phyloP scores from a whole-genome alignment of 2,888 invertebrate species.

The Idaea straminata region DNA sequence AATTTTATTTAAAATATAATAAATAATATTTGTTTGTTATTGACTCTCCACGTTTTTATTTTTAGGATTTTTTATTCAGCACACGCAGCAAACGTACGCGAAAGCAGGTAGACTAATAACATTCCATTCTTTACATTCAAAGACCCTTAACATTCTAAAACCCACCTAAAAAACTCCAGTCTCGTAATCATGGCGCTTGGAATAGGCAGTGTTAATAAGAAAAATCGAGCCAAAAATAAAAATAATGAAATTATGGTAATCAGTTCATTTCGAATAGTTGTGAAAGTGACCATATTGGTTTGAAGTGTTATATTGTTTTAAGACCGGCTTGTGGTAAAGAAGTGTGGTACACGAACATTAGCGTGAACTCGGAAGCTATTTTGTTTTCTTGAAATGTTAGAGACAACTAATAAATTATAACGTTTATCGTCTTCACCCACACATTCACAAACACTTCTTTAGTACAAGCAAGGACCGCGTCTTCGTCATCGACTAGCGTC shows the following conservation, averaged over 20 bases:
- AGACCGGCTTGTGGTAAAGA: not conserved
- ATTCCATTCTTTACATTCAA: constrained; percentile 2
- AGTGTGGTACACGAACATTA: not conserved
- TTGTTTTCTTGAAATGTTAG: not conserved
- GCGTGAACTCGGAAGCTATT: not conserved
- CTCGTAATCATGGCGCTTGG: not conserved
- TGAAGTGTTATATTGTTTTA: not conserved
- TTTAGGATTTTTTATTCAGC: not conserved
- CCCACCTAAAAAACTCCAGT: not conserved
- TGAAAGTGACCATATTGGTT: not conserved
- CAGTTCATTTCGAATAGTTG: not conserved
- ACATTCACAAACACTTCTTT: not conserved
- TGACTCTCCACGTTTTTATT: not conserved
- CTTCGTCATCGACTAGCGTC: not conserved
- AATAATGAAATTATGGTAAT: not conserved
- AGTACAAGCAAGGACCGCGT: not conserved
- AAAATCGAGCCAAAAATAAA: constrained; percentile 4
- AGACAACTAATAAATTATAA: not conserved
- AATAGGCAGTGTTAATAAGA: not conserved
- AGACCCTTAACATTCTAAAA: not conserved
- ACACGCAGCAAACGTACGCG: not conserved
- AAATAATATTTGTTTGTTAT: not conserved
- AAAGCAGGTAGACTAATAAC: not conserved
- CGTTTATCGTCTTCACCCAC: not conserved
- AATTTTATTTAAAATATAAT: not conserved